Evolutionary conservation across 2,797 vertebrate species (phyloP), one percentile per base, ranked within the genome.

Genomic region (Remorina albescens): DNA sequence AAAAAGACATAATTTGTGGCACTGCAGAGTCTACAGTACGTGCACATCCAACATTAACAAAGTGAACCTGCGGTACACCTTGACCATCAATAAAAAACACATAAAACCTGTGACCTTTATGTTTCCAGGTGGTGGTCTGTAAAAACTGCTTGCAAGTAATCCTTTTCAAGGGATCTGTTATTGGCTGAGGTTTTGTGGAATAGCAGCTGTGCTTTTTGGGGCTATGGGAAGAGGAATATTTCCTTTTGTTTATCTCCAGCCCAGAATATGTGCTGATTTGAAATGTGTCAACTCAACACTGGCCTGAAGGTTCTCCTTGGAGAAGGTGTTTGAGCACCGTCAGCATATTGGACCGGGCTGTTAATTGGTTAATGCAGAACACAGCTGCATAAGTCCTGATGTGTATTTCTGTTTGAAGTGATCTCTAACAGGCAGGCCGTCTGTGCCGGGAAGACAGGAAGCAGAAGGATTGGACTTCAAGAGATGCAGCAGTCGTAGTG

Each of bases 241-340:
- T 83, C 34, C 34, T 47, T 77, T 71, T 78, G 61, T 83, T 80
- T 76, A 71, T 66, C 65, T 77, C 51, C 47, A 77, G 19, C 54
- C 60, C 54, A 67, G 80, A 79, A 74, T 82, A 67, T 53, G 74
- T 81, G 80, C 64, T 63, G 68, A 78, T 71, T 71, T 86, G 67
- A 87, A 87, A 88, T 81, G 69, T 84, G 78, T 88, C 78, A 79
- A 84, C 51, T 78, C 78, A 67, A 81, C 73, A 77, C 26, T 67
- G 65, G 64, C 75, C 70, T 65, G 57, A 72, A 84, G 82, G 79
- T 80, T 78, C 80, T 78, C 56, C 71, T 78, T 70, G 61, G 32
- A 78, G 76, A 49, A 82, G 62, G 66, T 79, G 74, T 88, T 82
- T 15, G 12, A 77, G 80, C 83, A 59, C 59, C 2, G 78, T 90